Conservation (phyloP, 2,888 invertebrate genomes). For the Pseudolycoriella hygida region DNA sequence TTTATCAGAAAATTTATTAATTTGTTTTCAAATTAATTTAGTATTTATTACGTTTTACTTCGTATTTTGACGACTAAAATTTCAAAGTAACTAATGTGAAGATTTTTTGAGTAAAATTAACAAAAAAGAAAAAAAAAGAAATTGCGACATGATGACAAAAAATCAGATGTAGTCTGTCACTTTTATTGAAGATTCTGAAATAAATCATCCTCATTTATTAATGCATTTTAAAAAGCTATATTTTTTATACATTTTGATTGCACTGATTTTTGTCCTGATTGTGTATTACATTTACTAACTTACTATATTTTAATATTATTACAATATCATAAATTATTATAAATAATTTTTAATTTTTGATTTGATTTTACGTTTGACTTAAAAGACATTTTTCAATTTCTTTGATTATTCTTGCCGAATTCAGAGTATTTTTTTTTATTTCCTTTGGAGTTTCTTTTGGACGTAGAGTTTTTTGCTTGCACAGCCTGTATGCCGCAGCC, state of each 20-base stretch:
- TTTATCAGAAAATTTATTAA: not conserved
- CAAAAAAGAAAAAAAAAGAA: not conserved
- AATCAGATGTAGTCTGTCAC: constrained; percentile 6
- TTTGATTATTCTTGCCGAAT: constrained; percentile 10
- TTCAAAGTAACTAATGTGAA: not conserved
- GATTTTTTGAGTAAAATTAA: not conserved
- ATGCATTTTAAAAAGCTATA: not conserved
- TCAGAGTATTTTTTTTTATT: no score
- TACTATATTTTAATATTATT: constrained; percentile 1
- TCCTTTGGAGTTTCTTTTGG: constrained; percentile 11
- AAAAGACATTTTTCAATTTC: not conserved
- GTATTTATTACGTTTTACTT: not conserved
- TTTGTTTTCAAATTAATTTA: not conserved
- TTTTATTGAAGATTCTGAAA: not conserved
- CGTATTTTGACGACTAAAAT: not conserved
- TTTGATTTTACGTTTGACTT: not conserved
- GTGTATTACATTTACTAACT: constrained; percentile 6
- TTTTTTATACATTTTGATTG: constrained; percentile 5
- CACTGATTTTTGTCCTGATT: constrained; percentile 16
- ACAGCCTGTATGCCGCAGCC: constrained; percentile 32
- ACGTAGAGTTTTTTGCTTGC: constrained; percentile 28
- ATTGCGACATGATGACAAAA: constrained; percentile 7
- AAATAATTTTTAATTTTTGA: not conserved
- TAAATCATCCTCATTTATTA: not conserved
- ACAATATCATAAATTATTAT: constrained; percentile 3